Base-by-base conservation (phyloP, 2,113 vertebrate species). In the Euleptes europaea region DNA sequence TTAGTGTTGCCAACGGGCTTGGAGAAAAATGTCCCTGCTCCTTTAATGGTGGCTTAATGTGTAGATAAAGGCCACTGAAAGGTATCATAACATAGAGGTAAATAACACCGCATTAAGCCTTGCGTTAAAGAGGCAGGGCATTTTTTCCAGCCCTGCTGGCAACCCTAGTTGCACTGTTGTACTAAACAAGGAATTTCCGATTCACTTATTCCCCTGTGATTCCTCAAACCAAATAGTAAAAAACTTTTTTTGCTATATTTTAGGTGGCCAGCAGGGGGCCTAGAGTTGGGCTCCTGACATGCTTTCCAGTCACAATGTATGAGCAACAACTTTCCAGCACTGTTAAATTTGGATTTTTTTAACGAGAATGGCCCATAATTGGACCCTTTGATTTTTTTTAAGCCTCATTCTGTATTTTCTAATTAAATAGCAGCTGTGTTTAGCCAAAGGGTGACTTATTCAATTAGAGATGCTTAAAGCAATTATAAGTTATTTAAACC, bases 401-500 rank as follows among this genome's bases (percentile, higher is more conserved):
- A 74, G 51, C 72, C 79, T 54, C 67, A 26, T 73, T 72, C 69
- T 28, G 38, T 38, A 17, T 76, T 72, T 77, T 72, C 80, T 86
- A 77, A 82, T 85, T 77, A 82, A 71, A 57, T 72, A 33, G 51
- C 86, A 78, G n/a, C 79, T 73, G 73, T 65, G 49, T 63, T 89
- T 78, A 82, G 54, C 73, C 84, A 51, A 70, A 80, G 78, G 66
- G 71, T 78, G 79, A 72, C 35, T 78, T 78, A 69, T 57, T 82
- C 74, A 71, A 72, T 82, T 82, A 84, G 54, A 77, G 79, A 35
- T 82, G 76, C 78, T 82, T 78, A 71, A 33, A 65, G 84, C 77
- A 80, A 82, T 82, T 80, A 85, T 65, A 77, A 49, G 28, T 72
- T 70, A 82, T 85, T 80, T 76, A 80, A 84, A 81, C 60, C 71